These are phyloP conservation scores for Tuta absoluta DNA, from an alignment of 2,888 invertebrate species.

Conservation along the genomic window DNA sequence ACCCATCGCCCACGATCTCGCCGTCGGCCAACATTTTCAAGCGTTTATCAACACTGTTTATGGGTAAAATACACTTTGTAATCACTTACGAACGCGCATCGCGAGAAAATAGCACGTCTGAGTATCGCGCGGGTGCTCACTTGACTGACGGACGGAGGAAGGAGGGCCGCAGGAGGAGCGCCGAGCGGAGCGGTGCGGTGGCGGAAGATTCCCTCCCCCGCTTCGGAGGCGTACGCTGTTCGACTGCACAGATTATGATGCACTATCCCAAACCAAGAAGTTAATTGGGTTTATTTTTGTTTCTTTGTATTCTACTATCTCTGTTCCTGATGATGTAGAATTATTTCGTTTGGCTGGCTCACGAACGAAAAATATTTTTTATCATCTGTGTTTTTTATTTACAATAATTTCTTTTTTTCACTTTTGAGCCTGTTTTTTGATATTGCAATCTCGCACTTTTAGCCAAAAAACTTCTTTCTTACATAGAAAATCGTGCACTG, in stretches of 20 bases:
- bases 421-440: background rate
- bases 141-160: slow-evolving; percentile 34
- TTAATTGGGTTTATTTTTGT: too few relatives aligned
- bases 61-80: slow-evolving; percentile 49
- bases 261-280: background rate
- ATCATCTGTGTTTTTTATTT: background rate
- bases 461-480: too few relatives aligned
- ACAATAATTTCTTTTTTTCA: background rate
- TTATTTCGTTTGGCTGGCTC: too few relatives aligned
- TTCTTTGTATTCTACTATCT: too few relatives aligned
- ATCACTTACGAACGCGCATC: slow-evolving; percentile 71
- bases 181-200: too few relatives aligned
- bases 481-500: too few relatives aligned
- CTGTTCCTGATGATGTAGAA: too few relatives aligned
- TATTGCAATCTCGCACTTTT: background rate
- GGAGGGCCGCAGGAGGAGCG: background rate
- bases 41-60: slow-evolving; percentile 48
- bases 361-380: too few relatives aligned
- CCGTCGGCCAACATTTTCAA: slow-evolving; percentile 81
- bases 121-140: slow-evolving; percentile 38
- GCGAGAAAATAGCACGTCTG: slow-evolving; percentile 46
- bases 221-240: background rate
- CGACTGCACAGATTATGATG: background rate
- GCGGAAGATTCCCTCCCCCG: slow-evolving; percentile 12
- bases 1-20: slow-evolving; percentile 93